phyloP scores from a whole-genome alignment of 1,140 invertebrate species.

The Rhagoletis zephyria region DNA sequence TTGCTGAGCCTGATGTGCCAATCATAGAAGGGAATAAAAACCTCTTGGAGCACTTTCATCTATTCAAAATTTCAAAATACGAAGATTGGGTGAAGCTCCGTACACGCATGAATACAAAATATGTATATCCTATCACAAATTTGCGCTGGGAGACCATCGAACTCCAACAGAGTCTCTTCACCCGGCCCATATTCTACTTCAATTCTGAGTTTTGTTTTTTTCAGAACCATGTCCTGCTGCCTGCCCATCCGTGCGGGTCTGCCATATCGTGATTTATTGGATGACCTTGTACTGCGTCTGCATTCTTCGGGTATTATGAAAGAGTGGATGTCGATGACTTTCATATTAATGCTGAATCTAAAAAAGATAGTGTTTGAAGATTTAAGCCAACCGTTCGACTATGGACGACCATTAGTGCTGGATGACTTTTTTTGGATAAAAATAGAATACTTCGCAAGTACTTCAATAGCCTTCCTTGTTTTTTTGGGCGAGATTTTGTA shows the following conservation, averaged over 20 bases:
- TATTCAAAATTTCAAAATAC: not conserved
- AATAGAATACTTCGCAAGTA: not conserved
- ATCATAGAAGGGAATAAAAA: not conserved
- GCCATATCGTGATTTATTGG: not conserved
- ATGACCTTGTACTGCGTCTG: conserved; percentile 13
- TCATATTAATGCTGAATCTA: not conserved
- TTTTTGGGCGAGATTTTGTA: not conserved
- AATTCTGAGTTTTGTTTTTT: conserved; percentile 15
- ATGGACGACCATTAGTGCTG: not conserved
- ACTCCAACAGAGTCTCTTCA: conserved; percentile 8
- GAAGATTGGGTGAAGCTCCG: not conserved
- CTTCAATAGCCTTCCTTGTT: not conserved
- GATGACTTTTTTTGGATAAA: conserved; percentile 29
- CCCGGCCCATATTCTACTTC: not conserved
- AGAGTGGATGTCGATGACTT: conserved; percentile 1
- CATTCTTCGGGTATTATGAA: conserved; percentile 18
- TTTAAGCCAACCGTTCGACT: not conserved
- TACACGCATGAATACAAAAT: not conserved
- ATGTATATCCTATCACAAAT: not conserved
- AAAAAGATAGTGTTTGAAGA: not conserved
- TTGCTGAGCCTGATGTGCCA: not conserved
- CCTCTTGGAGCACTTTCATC: not conserved
- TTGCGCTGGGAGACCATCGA: not conserved
- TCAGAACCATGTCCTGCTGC: not conserved
- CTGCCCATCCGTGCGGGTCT: not conserved